These are phyloP conservation scores for Diachrysia chrysitis DNA, from an alignment of 2,888 invertebrate genomes.

Conservation along the genomic window DNA sequence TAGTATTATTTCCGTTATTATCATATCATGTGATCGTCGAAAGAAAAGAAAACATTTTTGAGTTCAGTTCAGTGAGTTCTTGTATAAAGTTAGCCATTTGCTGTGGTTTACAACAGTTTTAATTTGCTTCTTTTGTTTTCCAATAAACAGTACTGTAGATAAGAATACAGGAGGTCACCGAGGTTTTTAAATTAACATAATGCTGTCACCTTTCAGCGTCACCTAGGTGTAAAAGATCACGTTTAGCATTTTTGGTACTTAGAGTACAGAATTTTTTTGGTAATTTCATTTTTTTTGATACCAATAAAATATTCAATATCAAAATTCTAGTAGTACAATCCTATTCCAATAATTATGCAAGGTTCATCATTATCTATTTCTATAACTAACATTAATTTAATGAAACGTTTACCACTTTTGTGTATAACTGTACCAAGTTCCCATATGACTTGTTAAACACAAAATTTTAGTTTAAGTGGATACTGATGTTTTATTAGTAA, in stretches of 20 bases:
- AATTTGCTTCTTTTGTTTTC: too few species aligned
- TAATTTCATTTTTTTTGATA: too few species aligned
- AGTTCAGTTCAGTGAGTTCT: neutral
- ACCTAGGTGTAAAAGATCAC: too few species aligned
- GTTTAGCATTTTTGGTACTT: too few species aligned
- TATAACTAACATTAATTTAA: neutral
- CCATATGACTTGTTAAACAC: conserved; percentile 41
- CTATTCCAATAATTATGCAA: neutral
- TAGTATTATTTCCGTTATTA: conserved; percentile 46
- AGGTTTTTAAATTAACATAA: too few species aligned
- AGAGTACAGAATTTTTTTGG: too few species aligned
- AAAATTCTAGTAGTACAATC: neutral
- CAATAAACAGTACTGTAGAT: too few species aligned
- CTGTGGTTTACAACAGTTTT: too few species aligned
- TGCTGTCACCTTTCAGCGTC: too few species aligned
- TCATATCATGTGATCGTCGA: conserved; percentile 27
- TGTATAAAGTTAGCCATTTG: too few species aligned
- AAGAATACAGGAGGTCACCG: too few species aligned
- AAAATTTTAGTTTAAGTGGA: conserved; percentile 46
- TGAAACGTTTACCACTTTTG: conserved; percentile 2
- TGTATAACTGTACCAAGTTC: conserved; percentile 17
- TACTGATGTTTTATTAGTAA: conserved; percentile 47
- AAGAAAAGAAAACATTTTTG: neutral
- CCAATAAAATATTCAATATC: neutral
- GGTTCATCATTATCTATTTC: neutral